Base-by-base conservation (phyloP, 1,140 invertebrate species). In the Drosophila arawakana region DNA sequence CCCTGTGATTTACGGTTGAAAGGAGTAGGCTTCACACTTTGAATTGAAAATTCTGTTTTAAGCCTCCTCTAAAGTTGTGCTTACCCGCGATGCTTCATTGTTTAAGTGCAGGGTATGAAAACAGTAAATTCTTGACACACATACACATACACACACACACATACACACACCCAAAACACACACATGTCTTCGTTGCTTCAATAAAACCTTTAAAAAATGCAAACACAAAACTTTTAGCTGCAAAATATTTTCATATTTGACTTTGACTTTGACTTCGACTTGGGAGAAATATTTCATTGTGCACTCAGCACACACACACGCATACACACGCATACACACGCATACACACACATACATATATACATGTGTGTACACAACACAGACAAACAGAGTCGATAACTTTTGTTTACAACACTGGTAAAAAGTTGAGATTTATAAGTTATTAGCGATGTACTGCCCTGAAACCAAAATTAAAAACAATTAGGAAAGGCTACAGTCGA, bases 191-290 rank as follows among this genome's bases (percentile, higher is more conserved):
- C 11, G 55, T n/a, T 41, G 3, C 41, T n/a, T 25, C 59, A 44
- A 44, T 59, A 55, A 75, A 70, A 72, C 52, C 76, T 83, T 75
- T 72, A 62, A 69, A 84, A 67, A 75, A 30, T 78, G 73, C 62
- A 46, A 47, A 59, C 25, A 55, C 60, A 65, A 80, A 79, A 84
- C 52, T 77, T 84, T 80, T 54, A 11, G 55, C 11, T 63, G 55
- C 37, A 77, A 70, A 66, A 70, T 60, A 78, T 80, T 71, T 59
- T 78, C 81, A 84, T 80, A 80, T 78, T 80, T 85, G 67, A 78
- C 70, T 59, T 66, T 67, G 71, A 71, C 71, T 80, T 55, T 65
- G 59, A 70, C 73, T 80, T 58, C 60, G 58, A 73, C 68, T 76
- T 70, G 55, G 70, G 70, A 35, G 71, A 55, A 73, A 84, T 80